Percentiles rank a stretch among this genome's conserved stretches.
These are phyloP conservation scores for Aporophyla nigra DNA, from an alignment of 2,888 invertebrate genomes.

Conservation along the genomic window DNA sequence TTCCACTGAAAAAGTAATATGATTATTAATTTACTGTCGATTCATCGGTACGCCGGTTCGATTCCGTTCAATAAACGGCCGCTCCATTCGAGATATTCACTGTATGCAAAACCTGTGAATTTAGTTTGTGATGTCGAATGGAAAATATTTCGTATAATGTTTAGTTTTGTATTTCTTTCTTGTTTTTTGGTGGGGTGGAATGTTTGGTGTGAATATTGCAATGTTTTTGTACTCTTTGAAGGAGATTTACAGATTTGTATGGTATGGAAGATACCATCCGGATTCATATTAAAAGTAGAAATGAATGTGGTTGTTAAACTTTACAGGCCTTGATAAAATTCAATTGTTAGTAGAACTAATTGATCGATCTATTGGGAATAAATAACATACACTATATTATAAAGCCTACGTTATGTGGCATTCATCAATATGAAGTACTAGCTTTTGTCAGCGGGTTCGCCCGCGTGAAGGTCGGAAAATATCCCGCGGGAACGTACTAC, in stretches of 20 bases:
- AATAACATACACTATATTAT: too few relatives aligned
- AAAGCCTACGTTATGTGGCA: too few relatives aligned
- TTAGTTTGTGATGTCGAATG: slow-evolving; percentile 77
- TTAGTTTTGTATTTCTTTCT: slow-evolving; percentile 38
- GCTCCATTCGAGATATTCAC: slow-evolving; percentile 77
- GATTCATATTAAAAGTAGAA: fast-evolving
- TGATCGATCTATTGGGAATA: too few relatives aligned
- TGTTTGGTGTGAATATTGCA: slow-evolving; percentile 21
- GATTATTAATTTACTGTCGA: slow-evolving; percentile 89
- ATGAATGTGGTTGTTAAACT: too few relatives aligned
- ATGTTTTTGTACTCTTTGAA: slow-evolving; percentile 18
- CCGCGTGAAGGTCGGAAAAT: too few relatives aligned
- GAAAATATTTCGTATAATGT: slow-evolving; percentile 66
- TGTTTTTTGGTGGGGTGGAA: slow-evolving; percentile 3
- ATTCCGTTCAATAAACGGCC: slow-evolving; percentile 79
- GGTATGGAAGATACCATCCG: background rate
- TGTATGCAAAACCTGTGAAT: slow-evolving; percentile 80
- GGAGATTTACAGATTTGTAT: background rate
- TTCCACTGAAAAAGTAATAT: slow-evolving; percentile 89
- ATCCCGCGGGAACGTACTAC: too few relatives aligned
- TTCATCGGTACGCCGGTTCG: slow-evolving; percentile 81
- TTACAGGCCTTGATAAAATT: background rate
- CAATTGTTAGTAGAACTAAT: background rate
- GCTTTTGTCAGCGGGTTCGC: too few relatives aligned
- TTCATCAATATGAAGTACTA: too few relatives aligned